Evolutionary conservation across 2,888 invertebrate genomes (phyloP).

Genomic region (Caenorhabditis plicata): DNA sequence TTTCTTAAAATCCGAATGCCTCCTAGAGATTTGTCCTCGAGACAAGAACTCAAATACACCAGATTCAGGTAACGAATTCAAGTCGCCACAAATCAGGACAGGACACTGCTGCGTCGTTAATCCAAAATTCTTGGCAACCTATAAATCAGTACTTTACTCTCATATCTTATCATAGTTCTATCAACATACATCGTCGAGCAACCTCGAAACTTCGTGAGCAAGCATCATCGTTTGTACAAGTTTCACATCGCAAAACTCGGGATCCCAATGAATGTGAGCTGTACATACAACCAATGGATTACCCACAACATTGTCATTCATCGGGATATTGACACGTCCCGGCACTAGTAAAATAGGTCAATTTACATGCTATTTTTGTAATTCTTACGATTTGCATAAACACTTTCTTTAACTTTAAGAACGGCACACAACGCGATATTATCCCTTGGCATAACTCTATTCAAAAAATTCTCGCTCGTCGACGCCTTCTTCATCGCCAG

Average conservation of each 20-base stretch:
- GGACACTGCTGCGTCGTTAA: slow-evolving; percentile 79
- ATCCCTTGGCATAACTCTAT: slow-evolving; percentile 75
- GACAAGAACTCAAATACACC: slow-evolving; percentile 94
- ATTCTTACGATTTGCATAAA: slow-evolving; percentile 81
- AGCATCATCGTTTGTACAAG: slow-evolving; percentile 99
- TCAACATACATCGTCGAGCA: slow-evolving; percentile 80
- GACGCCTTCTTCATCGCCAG: slow-evolving; percentile 97
- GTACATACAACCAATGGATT: slow-evolving; percentile 90
- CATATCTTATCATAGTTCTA: too few species aligned
- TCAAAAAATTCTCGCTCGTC: slow-evolving; percentile 81
- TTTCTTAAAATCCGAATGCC: slow-evolving; percentile 94
- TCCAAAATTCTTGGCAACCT: slow-evolving; percentile 78
- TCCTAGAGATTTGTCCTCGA: slow-evolving; percentile 83
- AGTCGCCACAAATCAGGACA: slow-evolving; percentile 91
- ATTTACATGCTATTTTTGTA: too few species aligned
- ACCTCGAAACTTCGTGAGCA: slow-evolving; percentile 85
- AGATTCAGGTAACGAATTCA: slow-evolving; percentile 96
- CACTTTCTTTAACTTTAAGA: slow-evolving; percentile 88
- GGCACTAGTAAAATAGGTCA: slow-evolving; percentile 1
- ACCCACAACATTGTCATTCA: slow-evolving; percentile 73
- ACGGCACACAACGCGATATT: slow-evolving; percentile 95
- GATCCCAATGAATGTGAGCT: slow-evolving; percentile 99
- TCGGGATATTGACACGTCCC: slow-evolving; percentile 32
- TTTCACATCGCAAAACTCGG: slow-evolving; percentile 98
- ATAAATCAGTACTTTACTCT: too few species aligned